These are phyloP conservation scores for Simalia tracyae DNA, from an alignment of 2,797 vertebrate genomes.

Conservation along the genomic window DNA sequence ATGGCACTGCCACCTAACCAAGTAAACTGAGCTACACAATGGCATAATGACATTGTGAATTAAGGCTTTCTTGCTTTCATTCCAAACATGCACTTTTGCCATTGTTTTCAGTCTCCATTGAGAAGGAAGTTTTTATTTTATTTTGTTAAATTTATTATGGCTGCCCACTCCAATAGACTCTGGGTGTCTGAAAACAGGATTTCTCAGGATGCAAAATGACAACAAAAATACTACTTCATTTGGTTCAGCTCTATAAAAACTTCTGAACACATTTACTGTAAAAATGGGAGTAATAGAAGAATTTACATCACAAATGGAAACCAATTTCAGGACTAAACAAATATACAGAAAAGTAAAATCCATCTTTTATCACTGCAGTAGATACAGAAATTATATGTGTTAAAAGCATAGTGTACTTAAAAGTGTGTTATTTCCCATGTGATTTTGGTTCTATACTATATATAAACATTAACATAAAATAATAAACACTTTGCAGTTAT, in stretches of 20 bases:
- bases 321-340: neutral
- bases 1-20: neutral
- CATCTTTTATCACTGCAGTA: neutral
- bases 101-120: neutral
- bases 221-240: neutral
- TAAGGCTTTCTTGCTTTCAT: neutral
- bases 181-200: neutral
- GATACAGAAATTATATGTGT: neutral
- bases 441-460: neutral
- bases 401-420: neutral
- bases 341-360: neutral
- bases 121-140: neutral
- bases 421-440: neutral
- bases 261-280: neutral
- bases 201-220: neutral
- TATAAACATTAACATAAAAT: neutral
- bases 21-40: neutral
- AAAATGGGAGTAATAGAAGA: neutral
- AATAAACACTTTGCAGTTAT: neutral
- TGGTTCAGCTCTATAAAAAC: neutral
- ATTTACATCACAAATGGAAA: neutral
- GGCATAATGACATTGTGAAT: neutral
- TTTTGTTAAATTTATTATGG: neutral
- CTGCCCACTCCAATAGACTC: neutral
- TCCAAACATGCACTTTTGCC: neutral